Evolutionary conservation across 2,113 vertebrate species (phyloP).

Genomic region (Nettapus auritus): DNA sequence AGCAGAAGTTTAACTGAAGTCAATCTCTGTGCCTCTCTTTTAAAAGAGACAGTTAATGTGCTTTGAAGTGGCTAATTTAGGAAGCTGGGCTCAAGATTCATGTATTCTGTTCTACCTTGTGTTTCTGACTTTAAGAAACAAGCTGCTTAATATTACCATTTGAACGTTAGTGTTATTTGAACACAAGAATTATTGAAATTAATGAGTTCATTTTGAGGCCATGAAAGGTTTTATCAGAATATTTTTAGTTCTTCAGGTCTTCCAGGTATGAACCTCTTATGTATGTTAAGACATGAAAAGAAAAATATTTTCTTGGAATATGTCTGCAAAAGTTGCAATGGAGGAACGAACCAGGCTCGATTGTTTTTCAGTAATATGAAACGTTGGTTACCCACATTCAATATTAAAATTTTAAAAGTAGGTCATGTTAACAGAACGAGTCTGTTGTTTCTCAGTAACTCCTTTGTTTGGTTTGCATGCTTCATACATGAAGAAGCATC

Average conservation of each 20-base stretch:
- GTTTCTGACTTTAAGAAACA: background rate
- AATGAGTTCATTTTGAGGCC: background rate
- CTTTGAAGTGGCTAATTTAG: background rate
- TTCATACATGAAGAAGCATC: background rate
- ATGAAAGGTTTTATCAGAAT: background rate
- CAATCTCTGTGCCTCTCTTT: background rate
- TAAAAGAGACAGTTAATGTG: background rate
- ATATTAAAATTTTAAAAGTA: background rate
- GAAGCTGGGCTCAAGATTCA: background rate
- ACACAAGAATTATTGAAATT: background rate
- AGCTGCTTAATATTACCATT: background rate
- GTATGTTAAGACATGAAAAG: background rate
- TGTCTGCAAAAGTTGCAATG: background rate
- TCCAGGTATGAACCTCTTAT: background rate
- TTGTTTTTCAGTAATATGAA: background rate
- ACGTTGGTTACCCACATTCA: background rate
- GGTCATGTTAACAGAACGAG: background rate
- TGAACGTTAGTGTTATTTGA: background rate
- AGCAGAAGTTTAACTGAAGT: background rate
- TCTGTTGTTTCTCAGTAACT: background rate
- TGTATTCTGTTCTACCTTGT: background rate
- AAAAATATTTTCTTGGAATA: background rate
- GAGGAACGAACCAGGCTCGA: background rate
- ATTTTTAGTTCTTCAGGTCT: background rate
- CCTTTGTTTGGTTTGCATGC: background rate